A percentile compares a stretch with the other conserved stretches of the same genome.
phyloP scores from a whole-genome alignment of 2,113 vertebrate genomes.

The Theropithecus gelada region DNA sequence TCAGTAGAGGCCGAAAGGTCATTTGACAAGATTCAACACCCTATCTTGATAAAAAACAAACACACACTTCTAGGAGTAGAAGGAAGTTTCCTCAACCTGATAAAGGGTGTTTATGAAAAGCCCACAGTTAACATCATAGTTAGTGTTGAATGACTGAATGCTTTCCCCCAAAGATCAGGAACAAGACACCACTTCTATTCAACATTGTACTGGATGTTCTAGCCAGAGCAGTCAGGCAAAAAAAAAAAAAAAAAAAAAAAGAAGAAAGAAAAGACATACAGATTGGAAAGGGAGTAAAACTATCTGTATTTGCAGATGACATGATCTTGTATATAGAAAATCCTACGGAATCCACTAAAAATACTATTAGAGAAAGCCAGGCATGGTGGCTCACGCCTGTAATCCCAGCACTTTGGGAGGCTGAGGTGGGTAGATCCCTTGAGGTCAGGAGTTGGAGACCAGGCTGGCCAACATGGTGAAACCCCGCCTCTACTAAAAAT shows the following conservation, averaged over 20 bases:
- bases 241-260: neutral
- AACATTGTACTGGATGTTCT: neutral
- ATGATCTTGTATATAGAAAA: neutral
- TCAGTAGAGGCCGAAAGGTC: neutral
- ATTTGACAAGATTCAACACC: neutral
- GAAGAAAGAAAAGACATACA: neutral
- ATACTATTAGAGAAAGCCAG: neutral
- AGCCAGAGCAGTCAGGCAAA: neutral
- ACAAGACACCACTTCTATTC: neutral
- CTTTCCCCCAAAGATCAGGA: neutral
- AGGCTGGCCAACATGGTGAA: too few species aligned
- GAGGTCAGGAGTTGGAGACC: too few species aligned
- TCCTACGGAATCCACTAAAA: neutral
- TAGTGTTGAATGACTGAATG: neutral
- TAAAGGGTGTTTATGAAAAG: neutral
- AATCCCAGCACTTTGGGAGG: too few species aligned
- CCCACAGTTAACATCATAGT: neutral
- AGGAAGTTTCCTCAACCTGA: neutral
- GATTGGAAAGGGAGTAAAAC: neutral
- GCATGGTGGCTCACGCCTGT: too few species aligned
- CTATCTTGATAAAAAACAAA: neutral
- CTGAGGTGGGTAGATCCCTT: too few species aligned
- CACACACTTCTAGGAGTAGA: neutral
- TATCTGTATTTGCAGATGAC: neutral
- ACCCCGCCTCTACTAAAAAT: too few species aligned